These are phyloP conservation scores for Semibalanus balanoides DNA, from an alignment of 1,140 invertebrate species.

Conservation along the genomic window DNA sequence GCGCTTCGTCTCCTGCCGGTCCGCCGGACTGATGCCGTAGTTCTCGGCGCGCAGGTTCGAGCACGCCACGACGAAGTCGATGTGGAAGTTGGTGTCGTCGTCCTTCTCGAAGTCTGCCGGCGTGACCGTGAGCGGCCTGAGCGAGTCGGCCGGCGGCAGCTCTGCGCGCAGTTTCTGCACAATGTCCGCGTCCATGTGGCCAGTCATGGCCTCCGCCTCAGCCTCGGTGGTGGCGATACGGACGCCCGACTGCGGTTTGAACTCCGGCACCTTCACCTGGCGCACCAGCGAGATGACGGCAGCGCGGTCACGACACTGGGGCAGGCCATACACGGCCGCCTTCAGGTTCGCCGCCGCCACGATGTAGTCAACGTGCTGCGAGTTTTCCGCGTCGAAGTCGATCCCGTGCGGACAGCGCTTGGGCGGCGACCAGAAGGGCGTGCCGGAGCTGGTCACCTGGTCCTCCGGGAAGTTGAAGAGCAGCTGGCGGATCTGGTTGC, in stretches of 20 bases:
- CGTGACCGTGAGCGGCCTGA: constrained; percentile 44
- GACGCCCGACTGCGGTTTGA: constrained; percentile 81
- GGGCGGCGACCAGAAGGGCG: constrained; percentile 97
- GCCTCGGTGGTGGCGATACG: constrained; percentile 97
- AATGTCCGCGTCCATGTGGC: constrained; percentile 17
- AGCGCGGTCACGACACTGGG: constrained; percentile 48
- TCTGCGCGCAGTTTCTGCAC: constrained; percentile 18
- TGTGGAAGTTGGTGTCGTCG: constrained; percentile 94
- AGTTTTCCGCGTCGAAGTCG: constrained; percentile 46
- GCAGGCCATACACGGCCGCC: constrained; percentile 78
- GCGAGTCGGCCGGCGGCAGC: constrained; percentile 19
- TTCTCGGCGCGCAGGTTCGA: constrained; percentile 94
- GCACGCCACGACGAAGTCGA: constrained; percentile 96
- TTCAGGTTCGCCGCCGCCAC: constrained; percentile 81
- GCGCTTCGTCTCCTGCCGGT: constrained; percentile 60
- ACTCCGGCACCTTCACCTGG: constrained; percentile 61
- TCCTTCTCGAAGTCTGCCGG: constrained; percentile 98
- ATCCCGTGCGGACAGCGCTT: constrained; percentile 86
- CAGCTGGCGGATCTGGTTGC: constrained; percentile 89
- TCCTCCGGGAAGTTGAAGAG: constrained; percentile 94
- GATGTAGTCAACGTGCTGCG: constrained; percentile 80
- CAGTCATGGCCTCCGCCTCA: constrained; percentile 47
- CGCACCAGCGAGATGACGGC: constrained; percentile 49
- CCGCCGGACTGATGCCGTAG: constrained; percentile 85
- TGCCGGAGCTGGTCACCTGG: constrained; percentile 77